A percentile compares a stretch with the other conserved stretches of the same genome.
Conservation (phyloP, 2,888 invertebrate genomes). For the Dolichopus griseipennis region DNA sequence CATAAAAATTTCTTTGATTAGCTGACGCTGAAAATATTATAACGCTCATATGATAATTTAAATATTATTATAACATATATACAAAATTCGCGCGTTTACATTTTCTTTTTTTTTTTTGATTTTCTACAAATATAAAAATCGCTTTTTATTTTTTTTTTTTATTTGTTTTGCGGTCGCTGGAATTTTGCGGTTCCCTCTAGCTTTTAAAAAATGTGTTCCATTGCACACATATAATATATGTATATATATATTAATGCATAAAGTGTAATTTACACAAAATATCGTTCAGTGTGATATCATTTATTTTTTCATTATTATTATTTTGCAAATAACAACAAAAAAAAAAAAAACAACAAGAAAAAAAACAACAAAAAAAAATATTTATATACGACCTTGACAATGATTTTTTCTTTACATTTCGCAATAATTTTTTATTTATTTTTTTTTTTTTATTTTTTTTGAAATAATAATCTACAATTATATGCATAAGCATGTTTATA, state of each 20-base stretch:
- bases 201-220: no score
- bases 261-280: not conserved
- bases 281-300: not conserved
- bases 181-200: not conserved
- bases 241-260: no score
- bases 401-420: conserved; percentile 8
- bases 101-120: not conserved
- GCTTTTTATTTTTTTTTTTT: no score
- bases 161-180: not conserved
- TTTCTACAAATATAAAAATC: no score
- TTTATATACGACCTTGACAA: conserved; percentile 11
- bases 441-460: no score
- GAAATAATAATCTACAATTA: not conserved
- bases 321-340: no score
- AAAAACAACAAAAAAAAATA: not conserved
- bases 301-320: not conserved
- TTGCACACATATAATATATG: no score
- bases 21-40: no score
- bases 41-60: no score
- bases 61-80: no score
- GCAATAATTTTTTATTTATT: conserved; percentile 4
- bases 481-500: not conserved
- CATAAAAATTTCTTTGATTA: no score
- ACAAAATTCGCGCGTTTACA: not conserved
- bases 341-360: not conserved